Conservation (phyloP, 2,797 vertebrate genomes). For the Tokudaia tokunoshimensis region DNA sequence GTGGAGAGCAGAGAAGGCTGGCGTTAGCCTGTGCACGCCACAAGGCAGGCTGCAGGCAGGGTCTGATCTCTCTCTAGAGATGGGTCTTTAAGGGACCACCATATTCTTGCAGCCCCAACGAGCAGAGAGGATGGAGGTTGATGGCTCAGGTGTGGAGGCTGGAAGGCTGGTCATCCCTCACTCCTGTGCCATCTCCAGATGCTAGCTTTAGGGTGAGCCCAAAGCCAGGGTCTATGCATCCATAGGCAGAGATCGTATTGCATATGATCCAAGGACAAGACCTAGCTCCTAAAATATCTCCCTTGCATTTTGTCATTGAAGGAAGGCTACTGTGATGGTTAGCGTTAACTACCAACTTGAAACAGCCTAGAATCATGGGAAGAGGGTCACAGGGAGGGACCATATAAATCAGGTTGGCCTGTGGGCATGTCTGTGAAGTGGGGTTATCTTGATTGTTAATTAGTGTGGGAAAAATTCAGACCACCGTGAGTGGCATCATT, state of each 20-base stretch:
- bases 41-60: slow-evolving; percentile 56
- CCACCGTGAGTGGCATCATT: background rate
- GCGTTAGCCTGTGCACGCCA: slow-evolving; percentile 62
- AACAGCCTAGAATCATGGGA: background rate
- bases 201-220: background rate
- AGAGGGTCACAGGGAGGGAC: background rate
- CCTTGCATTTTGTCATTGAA: rapidly evolving
- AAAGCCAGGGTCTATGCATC: too few relatives aligned
- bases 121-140: background rate
- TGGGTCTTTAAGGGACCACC: background rate
- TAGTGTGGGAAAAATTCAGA: background rate
- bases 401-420: background rate
- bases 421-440: background rate
- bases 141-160: rapidly evolving
- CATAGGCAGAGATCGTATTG: background rate
- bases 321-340: background rate
- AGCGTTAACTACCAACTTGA: background rate
- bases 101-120: background rate
- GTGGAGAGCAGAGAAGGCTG: slow-evolving; percentile 86
- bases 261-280: rapidly evolving
- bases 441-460: background rate
- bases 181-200: rapidly evolving
- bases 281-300: background rate
- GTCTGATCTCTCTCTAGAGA: background rate
- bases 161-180: background rate